Evolutionary conservation across 2,888 invertebrate species (phyloP).

Genomic region (Agrotis segetum): DNA sequence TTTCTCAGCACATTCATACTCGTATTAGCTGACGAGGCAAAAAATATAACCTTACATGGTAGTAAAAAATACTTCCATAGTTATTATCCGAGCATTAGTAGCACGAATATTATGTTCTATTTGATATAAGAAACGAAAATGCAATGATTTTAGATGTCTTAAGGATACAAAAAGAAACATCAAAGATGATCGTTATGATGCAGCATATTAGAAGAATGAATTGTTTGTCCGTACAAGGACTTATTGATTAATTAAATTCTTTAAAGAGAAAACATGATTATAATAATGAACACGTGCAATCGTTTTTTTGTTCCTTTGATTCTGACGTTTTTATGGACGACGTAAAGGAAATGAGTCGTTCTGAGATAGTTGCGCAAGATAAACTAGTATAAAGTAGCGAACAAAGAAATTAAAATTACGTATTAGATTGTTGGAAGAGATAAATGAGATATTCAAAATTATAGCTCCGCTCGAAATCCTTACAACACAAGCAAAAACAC

Average conservation of each 20-base stretch:
- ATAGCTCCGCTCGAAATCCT: constrained; percentile 19
- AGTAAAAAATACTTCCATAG: constrained; percentile 58
- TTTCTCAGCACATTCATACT: constrained; percentile 65
- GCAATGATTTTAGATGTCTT: constrained; percentile 15
- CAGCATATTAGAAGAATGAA: constrained; percentile 17
- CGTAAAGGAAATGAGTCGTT: constrained; percentile 55
- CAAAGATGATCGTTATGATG: constrained; percentile 11
- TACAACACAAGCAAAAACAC: constrained; percentile 35
- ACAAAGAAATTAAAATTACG: constrained; percentile 61
- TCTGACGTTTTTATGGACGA: constrained; percentile 38
- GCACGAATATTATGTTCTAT: constrained; percentile 50
- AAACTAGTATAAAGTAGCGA: constrained; percentile 41
- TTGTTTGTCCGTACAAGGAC: constrained; percentile 24
- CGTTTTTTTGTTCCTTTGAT: constrained; percentile 38
- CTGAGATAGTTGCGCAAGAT: constrained; percentile 51
- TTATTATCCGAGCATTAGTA: constrained; percentile 60
- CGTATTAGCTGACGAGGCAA: constrained; percentile 59
- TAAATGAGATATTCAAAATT: constrained; percentile 45
- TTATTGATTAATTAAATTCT: constrained; percentile 26
- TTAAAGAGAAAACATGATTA: constrained; percentile 40
- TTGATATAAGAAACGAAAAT: constrained; percentile 26
- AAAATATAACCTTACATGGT: constrained; percentile 65
- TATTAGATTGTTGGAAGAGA: constrained; percentile 38
- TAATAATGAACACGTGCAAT: constrained; percentile 40
- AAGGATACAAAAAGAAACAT: constrained; percentile 15